Base-by-base conservation (phyloP, 2,113 vertebrate species). In the Daboia siamensis region DNA sequence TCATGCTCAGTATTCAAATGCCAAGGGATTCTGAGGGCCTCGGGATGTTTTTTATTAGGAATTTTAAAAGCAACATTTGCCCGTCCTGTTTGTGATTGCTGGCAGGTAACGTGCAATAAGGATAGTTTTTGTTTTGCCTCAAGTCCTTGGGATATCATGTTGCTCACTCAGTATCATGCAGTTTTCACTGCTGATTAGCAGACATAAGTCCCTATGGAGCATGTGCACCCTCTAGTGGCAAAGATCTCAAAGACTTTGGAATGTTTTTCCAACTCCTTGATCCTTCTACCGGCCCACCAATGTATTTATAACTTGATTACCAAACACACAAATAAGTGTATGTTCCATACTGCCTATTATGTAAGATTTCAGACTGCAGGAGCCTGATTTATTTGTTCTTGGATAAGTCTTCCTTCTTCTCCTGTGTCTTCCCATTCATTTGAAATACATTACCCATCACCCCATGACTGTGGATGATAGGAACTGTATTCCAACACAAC, bases 151-250 rank as follows among this genome's bases (percentile, higher is more conserved):
- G 69, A 85, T 57, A 86, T 23, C 5, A 29, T 13, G 4, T 3
- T 44, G 8, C 26, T 86, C 17, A 21, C 52, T 92, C 48, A 23
- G 12, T 10, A 51, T 59, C 48, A 44, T 10, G 55, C 48, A 21
- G 11, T 92, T 64, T 92, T 48, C n/a, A 29, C 51, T 21, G 48
- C 7, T 54, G 15, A 54, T 48, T 48, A 3, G 39, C 21, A 74
- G 57, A 61, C 10, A 46, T 24, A 74, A 46, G 21, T 88, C 26
- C 26, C 44, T n/a, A 59, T 92, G 95, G 96, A 87, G 94, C 91
- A 86, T 57, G 93, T 93, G 86, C 89, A 94, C 96, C 97, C 93
- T 96, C 97, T 96, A 95, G 94, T 94, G 97, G 97, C 13, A 93
- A 69, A 17, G 1, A 7, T 90, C 64, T 52, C 54, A 26, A 13